Percentiles rank a stretch among this genome's conserved stretches.
phyloP scores from a whole-genome alignment of 2,888 invertebrate genomes.

The Lepas anatifera region DNA sequence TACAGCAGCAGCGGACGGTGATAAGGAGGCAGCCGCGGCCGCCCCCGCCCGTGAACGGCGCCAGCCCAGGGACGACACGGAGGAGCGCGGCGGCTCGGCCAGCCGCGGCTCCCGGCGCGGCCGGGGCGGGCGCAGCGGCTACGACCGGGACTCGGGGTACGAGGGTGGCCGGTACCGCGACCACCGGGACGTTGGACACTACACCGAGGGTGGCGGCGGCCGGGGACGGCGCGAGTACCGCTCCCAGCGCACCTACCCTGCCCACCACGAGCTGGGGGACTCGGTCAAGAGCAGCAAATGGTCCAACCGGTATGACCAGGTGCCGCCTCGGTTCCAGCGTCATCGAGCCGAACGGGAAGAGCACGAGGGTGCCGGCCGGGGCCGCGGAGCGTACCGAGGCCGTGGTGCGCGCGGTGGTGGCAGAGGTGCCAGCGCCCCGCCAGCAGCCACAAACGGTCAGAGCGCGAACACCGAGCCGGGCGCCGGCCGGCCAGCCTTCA shows the following conservation, averaged over 20 bases:
- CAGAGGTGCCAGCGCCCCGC: conserved; percentile 13
- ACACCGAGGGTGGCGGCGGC: conserved; percentile 4
- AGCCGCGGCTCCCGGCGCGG: not conserved
- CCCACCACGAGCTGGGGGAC: not conserved
- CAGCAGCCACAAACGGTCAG: conserved; percentile 25
- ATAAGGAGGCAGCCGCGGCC: not conserved
- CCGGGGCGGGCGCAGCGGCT: not conserved
- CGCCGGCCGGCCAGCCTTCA: not conserved
- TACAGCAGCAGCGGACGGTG: not conserved
- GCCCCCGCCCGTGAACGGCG: not conserved
- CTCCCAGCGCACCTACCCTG: not conserved
- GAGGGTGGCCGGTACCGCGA: conserved; percentile 12
- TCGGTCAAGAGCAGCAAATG: not conserved
- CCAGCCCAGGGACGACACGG: not conserved
- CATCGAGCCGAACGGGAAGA: conserved; percentile 24
- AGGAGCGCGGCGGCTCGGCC: not conserved
- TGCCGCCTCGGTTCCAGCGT: conserved; percentile 26
- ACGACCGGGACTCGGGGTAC: conserved; percentile 14
- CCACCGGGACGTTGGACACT: conserved; percentile 1
- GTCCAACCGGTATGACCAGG: conserved; percentile 23
- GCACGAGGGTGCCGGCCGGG: conserved; percentile 28
- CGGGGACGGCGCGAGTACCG: conserved; percentile 10
- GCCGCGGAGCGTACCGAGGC: conserved; percentile 16
- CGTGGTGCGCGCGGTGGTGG: conserved; percentile 28
- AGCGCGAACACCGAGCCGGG: not conserved